These are phyloP conservation scores for Listronotus oregonensis DNA, from an alignment of 1,140 invertebrate genomes.

Conservation along the genomic window DNA sequence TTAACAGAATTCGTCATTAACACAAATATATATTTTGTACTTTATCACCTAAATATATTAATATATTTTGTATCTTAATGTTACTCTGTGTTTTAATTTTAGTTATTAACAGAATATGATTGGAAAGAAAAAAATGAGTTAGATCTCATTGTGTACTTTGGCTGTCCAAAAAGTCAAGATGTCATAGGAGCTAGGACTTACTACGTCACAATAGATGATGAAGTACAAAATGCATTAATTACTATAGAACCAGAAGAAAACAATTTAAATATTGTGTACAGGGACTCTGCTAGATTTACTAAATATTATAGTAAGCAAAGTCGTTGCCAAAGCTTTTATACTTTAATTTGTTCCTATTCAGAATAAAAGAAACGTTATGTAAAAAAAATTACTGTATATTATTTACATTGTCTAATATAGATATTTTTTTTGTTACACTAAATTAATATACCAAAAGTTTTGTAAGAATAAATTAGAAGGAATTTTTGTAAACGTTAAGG, in stretches of 20 bases:
- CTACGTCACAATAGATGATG: slow-evolving; percentile 60
- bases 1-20: too few relatives aligned
- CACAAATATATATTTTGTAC: too few relatives aligned
- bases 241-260: slow-evolving; percentile 65
- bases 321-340: slow-evolving; percentile 49
- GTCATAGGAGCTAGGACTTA: slow-evolving; percentile 58
- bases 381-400: too few relatives aligned
- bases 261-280: slow-evolving; percentile 71
- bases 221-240: slow-evolving; percentile 56
- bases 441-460: too few relatives aligned
- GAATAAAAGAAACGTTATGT: slow-evolving; percentile 42
- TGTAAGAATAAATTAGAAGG: too few relatives aligned
- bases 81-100: neutral
- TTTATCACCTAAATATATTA: too few relatives aligned
- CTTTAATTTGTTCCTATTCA: slow-evolving; percentile 51
- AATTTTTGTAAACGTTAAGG: too few relatives aligned
- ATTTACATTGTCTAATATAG: too few relatives aligned
- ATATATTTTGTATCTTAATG: too few relatives aligned
- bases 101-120: slow-evolving; percentile 45
- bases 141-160: slow-evolving; percentile 64
- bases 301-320: slow-evolving; percentile 53
- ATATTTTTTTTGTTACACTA: too few relatives aligned
- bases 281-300: slow-evolving; percentile 62
- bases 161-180: slow-evolving; percentile 54
- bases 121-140: slow-evolving; percentile 60